A percentile compares a stretch with the other conserved stretches of the same genome.
These are phyloP conservation scores for Empidonax traillii DNA, from an alignment of 2,113 vertebrate species.

Conservation along the genomic window DNA sequence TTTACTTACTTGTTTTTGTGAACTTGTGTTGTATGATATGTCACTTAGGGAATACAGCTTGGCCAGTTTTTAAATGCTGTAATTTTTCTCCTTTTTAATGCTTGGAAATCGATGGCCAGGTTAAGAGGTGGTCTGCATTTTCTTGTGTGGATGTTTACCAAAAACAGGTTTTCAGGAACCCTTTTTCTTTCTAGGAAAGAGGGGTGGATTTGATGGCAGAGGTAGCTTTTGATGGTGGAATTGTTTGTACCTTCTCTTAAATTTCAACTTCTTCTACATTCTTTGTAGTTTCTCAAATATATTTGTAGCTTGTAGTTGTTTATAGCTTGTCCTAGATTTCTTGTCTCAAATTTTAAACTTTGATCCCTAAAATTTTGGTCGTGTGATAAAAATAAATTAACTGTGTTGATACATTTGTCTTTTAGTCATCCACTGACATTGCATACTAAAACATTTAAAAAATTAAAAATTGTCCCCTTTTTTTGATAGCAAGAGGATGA, in stretches of 20 bases:
- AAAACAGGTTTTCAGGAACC: neutral
- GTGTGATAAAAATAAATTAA: neutral
- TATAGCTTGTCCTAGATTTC: neutral
- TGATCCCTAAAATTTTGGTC: neutral
- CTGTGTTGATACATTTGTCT: neutral
- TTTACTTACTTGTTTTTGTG: neutral
- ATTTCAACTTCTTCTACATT: neutral
- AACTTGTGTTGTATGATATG: neutral
- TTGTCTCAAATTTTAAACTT: neutral
- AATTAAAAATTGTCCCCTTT: neutral
- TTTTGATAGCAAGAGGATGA: neutral
- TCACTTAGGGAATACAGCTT: neutral
- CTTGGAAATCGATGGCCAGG: neutral
- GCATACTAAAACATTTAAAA: neutral
- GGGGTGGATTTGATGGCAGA: neutral
- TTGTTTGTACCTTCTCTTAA: neutral
- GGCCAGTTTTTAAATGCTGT: neutral
- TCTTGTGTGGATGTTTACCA: neutral
- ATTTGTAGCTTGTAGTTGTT: neutral
- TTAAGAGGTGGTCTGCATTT: neutral
- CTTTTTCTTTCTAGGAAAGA: neutral
- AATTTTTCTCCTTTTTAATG: neutral
- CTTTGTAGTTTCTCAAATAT: neutral
- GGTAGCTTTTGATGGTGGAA: neutral
- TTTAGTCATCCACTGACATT: neutral